Percentiles rank a stretch among this genome's conserved stretches.
These are phyloP conservation scores for Seriola aureovittata DNA, from an alignment of 2,113 vertebrate species.

Conservation along the genomic window DNA sequence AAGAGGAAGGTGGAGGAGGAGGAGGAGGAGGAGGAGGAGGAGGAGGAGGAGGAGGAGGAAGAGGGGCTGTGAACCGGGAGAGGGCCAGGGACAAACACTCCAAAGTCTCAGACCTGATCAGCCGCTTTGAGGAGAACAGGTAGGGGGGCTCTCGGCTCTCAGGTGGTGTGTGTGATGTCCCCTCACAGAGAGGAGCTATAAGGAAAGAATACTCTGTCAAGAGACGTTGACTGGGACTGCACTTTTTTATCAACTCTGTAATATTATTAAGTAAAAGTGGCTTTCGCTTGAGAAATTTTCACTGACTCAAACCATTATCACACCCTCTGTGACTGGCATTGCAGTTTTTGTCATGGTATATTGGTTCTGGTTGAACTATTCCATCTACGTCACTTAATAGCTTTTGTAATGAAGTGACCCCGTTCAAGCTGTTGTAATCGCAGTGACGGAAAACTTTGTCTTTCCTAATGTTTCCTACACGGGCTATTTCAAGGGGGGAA, in stretches of 20 bases:
- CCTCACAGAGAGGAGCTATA: not conserved
- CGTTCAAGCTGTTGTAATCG: slow-evolving; percentile 51
- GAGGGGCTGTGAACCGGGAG: slow-evolving; percentile 64
- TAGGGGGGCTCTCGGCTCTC: slow-evolving; percentile 67
- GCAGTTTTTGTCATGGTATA: not conserved
- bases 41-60: slow-evolving; percentile 84
- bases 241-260: not conserved
- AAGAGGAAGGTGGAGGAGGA: slow-evolving; percentile 86
- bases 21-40: slow-evolving; percentile 79
- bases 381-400: not conserved
- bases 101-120: slow-evolving; percentile 97
- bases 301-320: not conserved
- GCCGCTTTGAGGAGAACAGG: slow-evolving; percentile 95
- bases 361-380: not conserved
- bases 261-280: slow-evolving; percentile 16
- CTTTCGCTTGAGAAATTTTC: not conserved
- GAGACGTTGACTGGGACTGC: not conserved
- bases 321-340: not conserved
- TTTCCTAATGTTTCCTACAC: slow-evolving; percentile 50
- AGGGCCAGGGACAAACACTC: slow-evolving; percentile 84
- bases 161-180: not conserved
- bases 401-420: slow-evolving; percentile 27
- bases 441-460: slow-evolving; percentile 45
- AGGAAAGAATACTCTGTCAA: not conserved
- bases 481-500: slow-evolving; percentile 43